Base-by-base conservation (phyloP, 1,140 invertebrate species). In the Mamestra configurata region DNA sequence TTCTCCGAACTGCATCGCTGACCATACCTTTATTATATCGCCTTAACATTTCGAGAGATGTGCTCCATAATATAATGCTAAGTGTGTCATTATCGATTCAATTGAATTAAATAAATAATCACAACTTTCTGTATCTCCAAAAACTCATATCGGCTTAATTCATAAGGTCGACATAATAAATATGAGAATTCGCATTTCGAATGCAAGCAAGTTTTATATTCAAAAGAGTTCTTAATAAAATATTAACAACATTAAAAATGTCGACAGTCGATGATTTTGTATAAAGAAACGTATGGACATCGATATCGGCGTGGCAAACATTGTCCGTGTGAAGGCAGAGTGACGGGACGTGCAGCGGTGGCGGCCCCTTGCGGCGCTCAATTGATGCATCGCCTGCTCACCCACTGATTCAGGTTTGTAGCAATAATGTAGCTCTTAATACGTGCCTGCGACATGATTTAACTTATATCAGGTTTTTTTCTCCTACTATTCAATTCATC, bases 341-440 rank as follows among this genome's bases (percentile, higher is more conserved):
- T 82, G 82, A 80, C 81, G 70, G 68, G 81, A 70, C 66, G n/a
- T n/a, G n/a, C n/a, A n/a, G n/a, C n/a, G 66, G 66, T 70, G 84
- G 82, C 86, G 88, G 83, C 91, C 90, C 92, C 90, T 89, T 86
- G 90, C 87, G 68, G 93, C 81, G 91, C 79, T 79, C 89, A 90
- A 88, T 93, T 92, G 92, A 94, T 93, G 90, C 90, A 93, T 92
- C 85, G 88, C 83, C 86, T 86, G 86, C 78, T 87, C 88, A 86
- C 55, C 68, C 43, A 77, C 78, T 46, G 66, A 82, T 79, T 77
- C 73, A 68, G 57, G 66, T 81, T 81, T 75, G 68, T 71, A 75
- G 24, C 53, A 73, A 68, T 75, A 75, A 80, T 79, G 77, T 76
- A 76, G 57, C 73, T 61, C 73, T 76, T 76, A 76, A 76, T 76